Conservation (phyloP, 2,797 vertebrate species). For the Poecilia picta region DNA sequence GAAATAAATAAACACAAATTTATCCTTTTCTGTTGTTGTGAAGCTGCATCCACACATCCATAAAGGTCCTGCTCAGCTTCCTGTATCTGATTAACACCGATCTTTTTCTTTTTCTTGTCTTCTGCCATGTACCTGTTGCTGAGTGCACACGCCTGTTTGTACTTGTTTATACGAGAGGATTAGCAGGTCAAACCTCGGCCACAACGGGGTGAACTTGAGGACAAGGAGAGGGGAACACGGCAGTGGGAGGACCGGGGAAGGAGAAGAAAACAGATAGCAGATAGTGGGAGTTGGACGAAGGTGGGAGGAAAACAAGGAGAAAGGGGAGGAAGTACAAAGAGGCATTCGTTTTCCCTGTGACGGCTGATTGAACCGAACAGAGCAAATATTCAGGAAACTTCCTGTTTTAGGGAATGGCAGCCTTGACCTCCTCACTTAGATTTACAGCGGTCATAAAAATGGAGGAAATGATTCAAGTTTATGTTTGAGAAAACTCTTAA, state of each 20-base stretch:
- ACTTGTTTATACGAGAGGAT: slow-evolving; percentile 53
- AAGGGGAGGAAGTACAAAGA: slow-evolving; percentile 37
- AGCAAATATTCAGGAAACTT: slow-evolving; percentile 23
- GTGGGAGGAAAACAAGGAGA: slow-evolving; percentile 17
- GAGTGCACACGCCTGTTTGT: slow-evolving; percentile 15
- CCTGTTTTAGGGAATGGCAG: slow-evolving; percentile 50
- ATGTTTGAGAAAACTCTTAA: neutral
- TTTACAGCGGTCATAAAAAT: slow-evolving; percentile 1
- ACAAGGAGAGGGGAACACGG: slow-evolving; percentile 46
- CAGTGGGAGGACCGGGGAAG: slow-evolving; percentile 40
- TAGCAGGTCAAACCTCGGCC: slow-evolving; percentile 67
- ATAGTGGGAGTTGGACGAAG: slow-evolving; percentile 19
- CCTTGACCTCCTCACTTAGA: neutral
- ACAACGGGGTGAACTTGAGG: slow-evolving; percentile 58
- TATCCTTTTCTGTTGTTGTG: neutral
- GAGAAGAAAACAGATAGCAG: slow-evolving; percentile 27
- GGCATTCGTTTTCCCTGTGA: slow-evolving; percentile 16
- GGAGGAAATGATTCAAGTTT: neutral
- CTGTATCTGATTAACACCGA: slow-evolving; percentile 17
- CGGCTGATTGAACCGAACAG: neutral
- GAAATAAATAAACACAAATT: neutral
- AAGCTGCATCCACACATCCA: neutral
- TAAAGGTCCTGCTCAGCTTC: neutral
- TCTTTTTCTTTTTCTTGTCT: neutral
- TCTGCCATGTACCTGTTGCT: slow-evolving; percentile 23